Evolutionary conservation across 2,797 vertebrate species (phyloP).

Genomic region (Pampus argenteus): DNA sequence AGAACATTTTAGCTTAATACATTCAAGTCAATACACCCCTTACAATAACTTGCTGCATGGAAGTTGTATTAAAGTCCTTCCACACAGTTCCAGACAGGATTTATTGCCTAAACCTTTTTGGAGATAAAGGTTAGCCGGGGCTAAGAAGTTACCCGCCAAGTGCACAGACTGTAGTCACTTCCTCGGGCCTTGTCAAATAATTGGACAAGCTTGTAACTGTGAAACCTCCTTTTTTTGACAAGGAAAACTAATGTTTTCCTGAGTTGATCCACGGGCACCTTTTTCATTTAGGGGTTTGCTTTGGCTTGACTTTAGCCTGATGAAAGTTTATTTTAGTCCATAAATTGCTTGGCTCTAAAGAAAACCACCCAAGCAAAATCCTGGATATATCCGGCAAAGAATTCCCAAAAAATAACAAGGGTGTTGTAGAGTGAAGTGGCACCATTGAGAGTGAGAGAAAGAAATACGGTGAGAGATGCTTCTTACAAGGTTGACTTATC

Average conservation of each 20-base stretch:
- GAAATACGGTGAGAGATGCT: conserved; percentile 61
- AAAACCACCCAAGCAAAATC: conserved; percentile 83
- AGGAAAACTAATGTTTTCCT: conserved; percentile 79
- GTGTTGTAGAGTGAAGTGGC: conserved; percentile 73
- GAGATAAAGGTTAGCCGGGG: conserved; percentile 54
- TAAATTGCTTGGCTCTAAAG: conserved; percentile 82
- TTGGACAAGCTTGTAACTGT: conserved; percentile 70
- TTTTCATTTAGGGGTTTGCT: conserved; percentile 78
- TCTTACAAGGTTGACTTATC: conserved; percentile 63
- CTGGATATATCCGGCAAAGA: conserved; percentile 76
- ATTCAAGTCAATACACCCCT: no score
- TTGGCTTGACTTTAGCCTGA: conserved; percentile 81
- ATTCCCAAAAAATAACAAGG: conserved; percentile 77
- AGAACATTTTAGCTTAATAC: background rate
- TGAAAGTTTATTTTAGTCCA: conserved; percentile 85
- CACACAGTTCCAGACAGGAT: conserved; percentile 34
- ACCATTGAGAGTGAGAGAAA: conserved; percentile 59
- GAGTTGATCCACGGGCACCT: conserved; percentile 76
- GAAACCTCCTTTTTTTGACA: conserved; percentile 75
- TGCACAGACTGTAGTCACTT: conserved; percentile 60
- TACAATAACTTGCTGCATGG: background rate
- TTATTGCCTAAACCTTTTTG: conserved; percentile 46
- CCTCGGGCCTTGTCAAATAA: conserved; percentile 67
- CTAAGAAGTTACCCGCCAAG: conserved; percentile 43
- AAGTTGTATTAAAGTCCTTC: conserved; percentile 22